A percentile compares a stretch with the other conserved stretches of the same genome.
These are phyloP conservation scores for Atethmia centrago DNA, from an alignment of 2,888 invertebrate genomes.

Conservation along the genomic window DNA sequence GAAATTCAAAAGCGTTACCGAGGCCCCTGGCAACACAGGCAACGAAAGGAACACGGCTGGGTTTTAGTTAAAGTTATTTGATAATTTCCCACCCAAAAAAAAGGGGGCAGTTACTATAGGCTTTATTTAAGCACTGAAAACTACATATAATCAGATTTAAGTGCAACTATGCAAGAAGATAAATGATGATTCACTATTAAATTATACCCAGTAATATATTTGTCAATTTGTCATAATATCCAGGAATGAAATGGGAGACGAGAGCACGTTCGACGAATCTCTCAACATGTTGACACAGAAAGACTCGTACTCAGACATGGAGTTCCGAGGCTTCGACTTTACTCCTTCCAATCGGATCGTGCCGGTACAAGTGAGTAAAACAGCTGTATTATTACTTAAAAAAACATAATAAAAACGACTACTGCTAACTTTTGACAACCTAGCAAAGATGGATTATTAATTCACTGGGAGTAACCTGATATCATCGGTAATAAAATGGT, in stretches of 20 bases:
- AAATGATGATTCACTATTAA: background rate
- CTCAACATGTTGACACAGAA: conserved; percentile 61
- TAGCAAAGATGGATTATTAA: too few relatives aligned
- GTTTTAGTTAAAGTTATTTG: too few relatives aligned
- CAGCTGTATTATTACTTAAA: too few relatives aligned
- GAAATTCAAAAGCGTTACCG: too few relatives aligned
- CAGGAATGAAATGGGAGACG: conserved; percentile 72
- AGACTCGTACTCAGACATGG: conserved; percentile 74
- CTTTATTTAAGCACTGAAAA: background rate
- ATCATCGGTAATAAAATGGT: too few relatives aligned
- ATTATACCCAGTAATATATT: background rate
- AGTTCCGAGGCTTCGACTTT: conserved; percentile 76
- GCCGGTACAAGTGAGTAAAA: conserved; percentile 66
- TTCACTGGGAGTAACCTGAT: too few relatives aligned
- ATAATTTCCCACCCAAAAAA: too few relatives aligned
- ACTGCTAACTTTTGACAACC: too few relatives aligned
- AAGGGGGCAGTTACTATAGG: too few relatives aligned
- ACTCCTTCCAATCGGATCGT: conserved; percentile 59
- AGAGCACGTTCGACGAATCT: conserved; percentile 65
- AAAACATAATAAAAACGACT: too few relatives aligned
- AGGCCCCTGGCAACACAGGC: too few relatives aligned
- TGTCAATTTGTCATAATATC: background rate
- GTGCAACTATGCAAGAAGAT: background rate
- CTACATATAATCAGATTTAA: background rate
- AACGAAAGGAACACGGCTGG: too few relatives aligned